A percentile compares a stretch with the other conserved stretches of the same genome.
Conservation (phyloP, 2,113 vertebrate species). For the Anhinga rufa region DNA sequence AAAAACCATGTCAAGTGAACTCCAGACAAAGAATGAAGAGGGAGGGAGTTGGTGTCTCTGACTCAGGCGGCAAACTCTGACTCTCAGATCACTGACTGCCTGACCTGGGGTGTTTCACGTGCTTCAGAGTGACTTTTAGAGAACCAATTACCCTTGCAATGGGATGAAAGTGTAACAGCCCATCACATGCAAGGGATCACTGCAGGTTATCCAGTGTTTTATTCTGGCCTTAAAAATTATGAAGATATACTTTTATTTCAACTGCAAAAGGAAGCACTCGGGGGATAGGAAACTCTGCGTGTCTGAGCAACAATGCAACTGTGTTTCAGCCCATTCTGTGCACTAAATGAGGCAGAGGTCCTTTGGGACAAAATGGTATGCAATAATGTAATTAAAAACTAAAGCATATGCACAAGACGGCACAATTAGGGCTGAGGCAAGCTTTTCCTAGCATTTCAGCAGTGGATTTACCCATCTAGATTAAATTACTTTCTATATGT, state of each 20-base stretch:
- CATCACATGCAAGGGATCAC: neutral
- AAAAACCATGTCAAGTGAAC: neutral
- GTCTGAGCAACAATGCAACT: neutral
- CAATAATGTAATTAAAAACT: neutral
- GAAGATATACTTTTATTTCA: neutral
- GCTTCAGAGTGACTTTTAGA: neutral
- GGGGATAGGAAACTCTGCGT: accelerated
- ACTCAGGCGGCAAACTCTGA: neutral
- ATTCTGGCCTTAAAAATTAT: neutral
- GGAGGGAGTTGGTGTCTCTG: neutral
- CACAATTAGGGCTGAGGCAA: neutral
- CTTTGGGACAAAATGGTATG: neutral
- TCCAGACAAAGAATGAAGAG: neutral
- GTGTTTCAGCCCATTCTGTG: neutral
- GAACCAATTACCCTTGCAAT: accelerated
- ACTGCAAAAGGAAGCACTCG: neutral
- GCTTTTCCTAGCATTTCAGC: neutral
- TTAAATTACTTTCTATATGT: neutral
- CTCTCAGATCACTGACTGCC: neutral
- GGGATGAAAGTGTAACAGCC: neutral
- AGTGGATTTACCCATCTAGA: neutral
- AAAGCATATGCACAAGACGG: neutral
- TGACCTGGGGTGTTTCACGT: accelerated
- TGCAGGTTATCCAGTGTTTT: neutral
- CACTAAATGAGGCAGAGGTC: neutral